Evolutionary conservation across 2,888 invertebrate genomes (phyloP).

Genomic region (Xestia sexstrigata): DNA sequence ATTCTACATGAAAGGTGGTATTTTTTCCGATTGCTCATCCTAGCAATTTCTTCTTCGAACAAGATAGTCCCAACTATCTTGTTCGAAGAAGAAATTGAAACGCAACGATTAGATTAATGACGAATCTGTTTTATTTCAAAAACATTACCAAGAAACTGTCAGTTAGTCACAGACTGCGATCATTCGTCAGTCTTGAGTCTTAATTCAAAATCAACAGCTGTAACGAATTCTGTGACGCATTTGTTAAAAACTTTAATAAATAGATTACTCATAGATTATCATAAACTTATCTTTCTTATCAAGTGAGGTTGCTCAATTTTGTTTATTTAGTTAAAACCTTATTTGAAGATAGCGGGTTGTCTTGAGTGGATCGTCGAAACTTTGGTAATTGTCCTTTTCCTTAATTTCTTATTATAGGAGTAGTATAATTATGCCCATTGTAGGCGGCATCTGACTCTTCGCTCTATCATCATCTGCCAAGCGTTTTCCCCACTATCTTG

Average conservation of each 20-base stretch:
- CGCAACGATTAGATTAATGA: conserved; percentile 39
- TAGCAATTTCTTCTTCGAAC: conserved; percentile 14
- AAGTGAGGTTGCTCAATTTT: conserved; percentile 4
- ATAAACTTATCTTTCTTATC: conserved; percentile 21
- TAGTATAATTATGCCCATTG: neutral
- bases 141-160: conserved; percentile 59
- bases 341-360: neutral
- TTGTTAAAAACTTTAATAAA: conserved; percentile 37
- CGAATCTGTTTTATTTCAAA: conserved; percentile 43
- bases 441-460: neutral
- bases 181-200: conserved; percentile 53
- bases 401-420: neutral
- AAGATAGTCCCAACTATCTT: conserved; percentile 18
- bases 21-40: neutral
- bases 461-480: neutral
- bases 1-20: neutral
- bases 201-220: conserved; percentile 60
- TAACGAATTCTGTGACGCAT: conserved; percentile 48
- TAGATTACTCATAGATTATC: conserved; percentile 33
- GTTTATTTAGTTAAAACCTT: conserved; percentile 1
- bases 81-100: too few species aligned
- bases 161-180: conserved; percentile 54
- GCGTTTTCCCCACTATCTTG: neutral
- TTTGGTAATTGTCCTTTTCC: neutral
- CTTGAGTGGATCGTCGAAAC: neutral